Base-by-base conservation (phyloP, 2,888 invertebrate genomes). In the Philhelius pedissequus region DNA sequence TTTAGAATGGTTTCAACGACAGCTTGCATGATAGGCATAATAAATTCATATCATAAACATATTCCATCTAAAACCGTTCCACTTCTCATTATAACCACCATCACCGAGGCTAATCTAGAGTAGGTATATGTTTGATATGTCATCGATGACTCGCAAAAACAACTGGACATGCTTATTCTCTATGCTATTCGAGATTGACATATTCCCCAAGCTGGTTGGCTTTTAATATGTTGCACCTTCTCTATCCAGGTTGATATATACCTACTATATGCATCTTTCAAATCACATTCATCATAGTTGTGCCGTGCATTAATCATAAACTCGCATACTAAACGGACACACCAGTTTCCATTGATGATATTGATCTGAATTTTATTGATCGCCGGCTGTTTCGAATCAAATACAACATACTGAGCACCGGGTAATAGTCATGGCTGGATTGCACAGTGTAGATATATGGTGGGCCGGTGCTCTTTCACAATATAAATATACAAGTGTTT, bases 351-450 rank as follows among this genome's bases (percentile, higher is more conserved):
- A 80, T 30, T 54, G 71, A 45, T 84, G 84, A 84, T 84, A 84
- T 84, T 84, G 84, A 84, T 84, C 84, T 84, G 84, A 84, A 80
- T 84, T 84, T 84, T 84, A 84, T 84, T 84, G 84, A 80, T 80
- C 71, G 25, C 60, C 80, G 68, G 25, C 60, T 76, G 68, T 54
- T 78, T 75, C 48, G 32, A 60, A 52, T 13, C 48, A 25, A 30
- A 25, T 25, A 5, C 27, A 62, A 5, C 27, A 62, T 18, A 62
- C n/a, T 11, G 11, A 27, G 9, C 60, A 25, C 13, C 7, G 18
- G 13, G 7, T 0, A 13, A 35, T n/a, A n/a, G n/a, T 3, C 56
- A 56, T 3, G 35, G 3, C 11, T 20, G 56, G 56, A 56, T 3
- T 56, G 6, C 2, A 1, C 2, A 35, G 15, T 22, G n/a, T 3